Conservation (phyloP, 2,797 vertebrate genomes). For the Falco columbarius region DNA sequence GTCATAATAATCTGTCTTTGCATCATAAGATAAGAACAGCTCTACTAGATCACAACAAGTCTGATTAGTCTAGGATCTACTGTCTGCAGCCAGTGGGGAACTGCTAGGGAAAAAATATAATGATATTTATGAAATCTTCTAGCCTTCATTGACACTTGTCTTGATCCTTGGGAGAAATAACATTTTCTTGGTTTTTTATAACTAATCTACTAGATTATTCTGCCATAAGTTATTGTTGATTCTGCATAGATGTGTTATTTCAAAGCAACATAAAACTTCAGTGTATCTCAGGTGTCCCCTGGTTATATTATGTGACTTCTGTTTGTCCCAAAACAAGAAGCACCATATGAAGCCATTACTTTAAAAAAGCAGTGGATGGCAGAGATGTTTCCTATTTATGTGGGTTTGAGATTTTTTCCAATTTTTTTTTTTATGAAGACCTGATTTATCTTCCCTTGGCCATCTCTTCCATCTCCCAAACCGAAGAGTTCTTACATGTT, state of each 20-base stretch:
- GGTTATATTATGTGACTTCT: background rate
- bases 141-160: background rate
- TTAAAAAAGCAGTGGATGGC: background rate
- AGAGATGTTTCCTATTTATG: background rate
- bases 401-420: background rate
- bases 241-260: background rate
- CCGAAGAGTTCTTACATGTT: background rate
- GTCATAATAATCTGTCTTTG: background rate
- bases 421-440: background rate
- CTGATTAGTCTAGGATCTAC: background rate
- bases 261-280: background rate
- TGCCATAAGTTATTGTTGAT: background rate
- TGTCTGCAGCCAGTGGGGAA: background rate
- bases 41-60: background rate
- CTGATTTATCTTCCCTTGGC: background rate
- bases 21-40: background rate
- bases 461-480: background rate
- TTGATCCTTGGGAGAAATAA: background rate
- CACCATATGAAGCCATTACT: background rate
- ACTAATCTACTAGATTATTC: background rate
- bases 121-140: background rate
- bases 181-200: background rate
- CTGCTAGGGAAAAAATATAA: background rate
- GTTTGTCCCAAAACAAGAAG: background rate
- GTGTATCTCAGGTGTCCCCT: background rate